Evolutionary conservation across 2,797 vertebrate genomes (phyloP).

Genomic region (Leptatherina wallacei): DNA sequence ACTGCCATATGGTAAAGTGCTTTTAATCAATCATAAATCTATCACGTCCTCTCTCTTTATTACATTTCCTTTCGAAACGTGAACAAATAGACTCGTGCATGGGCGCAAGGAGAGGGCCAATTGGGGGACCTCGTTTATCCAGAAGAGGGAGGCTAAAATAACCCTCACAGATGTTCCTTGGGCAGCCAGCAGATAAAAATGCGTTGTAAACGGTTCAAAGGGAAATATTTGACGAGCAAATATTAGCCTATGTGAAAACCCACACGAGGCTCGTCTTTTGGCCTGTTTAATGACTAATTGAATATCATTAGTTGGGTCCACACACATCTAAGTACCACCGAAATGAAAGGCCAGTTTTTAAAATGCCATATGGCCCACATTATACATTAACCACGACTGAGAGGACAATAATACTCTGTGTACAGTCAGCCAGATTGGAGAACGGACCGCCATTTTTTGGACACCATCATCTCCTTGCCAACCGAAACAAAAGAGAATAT

Average conservation of each 20-base stretch:
- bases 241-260: slow-evolving; percentile 90
- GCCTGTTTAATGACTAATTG: slow-evolving; percentile 92
- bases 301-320: slow-evolving; percentile 92
- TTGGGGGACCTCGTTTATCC: slow-evolving; percentile 82
- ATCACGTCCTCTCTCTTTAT: slow-evolving; percentile 84
- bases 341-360: slow-evolving; percentile 84
- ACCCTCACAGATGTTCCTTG: slow-evolving; percentile 89
- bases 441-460: slow-evolving; percentile 71
- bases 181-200: slow-evolving; percentile 86
- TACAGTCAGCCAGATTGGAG: slow-evolving; percentile 71
- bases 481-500: slow-evolving; percentile 75
- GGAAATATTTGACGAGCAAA: slow-evolving; percentile 99
- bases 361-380: slow-evolving; percentile 97
- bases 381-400: slow-evolving; percentile 94
- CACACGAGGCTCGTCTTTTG: slow-evolving; percentile 85
- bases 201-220: slow-evolving; percentile 90
- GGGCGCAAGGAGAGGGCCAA: slow-evolving; percentile 77
- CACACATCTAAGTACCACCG: slow-evolving; percentile 85
- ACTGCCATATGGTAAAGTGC: slow-evolving; percentile 92
- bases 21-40: slow-evolving; percentile 92
- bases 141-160: slow-evolving; percentile 81
- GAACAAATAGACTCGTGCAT: slow-evolving; percentile 88
- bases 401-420: slow-evolving; percentile 78
- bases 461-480: slow-evolving; percentile 84
- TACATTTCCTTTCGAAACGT: slow-evolving; percentile 87